phyloP scores from a whole-genome alignment of 2,113 vertebrate species.

The Maylandia zebra region DNA sequence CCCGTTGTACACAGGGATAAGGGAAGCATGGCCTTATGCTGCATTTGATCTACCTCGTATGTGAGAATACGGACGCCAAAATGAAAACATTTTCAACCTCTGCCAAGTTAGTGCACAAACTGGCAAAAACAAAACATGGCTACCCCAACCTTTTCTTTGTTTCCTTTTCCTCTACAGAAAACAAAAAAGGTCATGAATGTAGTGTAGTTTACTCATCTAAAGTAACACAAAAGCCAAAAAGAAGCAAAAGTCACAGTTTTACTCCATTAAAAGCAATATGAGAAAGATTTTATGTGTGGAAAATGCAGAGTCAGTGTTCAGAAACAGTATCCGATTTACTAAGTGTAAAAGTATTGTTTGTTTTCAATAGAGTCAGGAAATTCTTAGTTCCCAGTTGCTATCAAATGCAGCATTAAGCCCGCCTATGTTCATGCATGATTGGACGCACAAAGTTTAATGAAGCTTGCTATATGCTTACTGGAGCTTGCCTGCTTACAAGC shows the following conservation, averaged over 20 bases:
- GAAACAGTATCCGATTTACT: not conserved
- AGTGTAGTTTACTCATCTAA: not conserved
- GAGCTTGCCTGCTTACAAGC: not conserved
- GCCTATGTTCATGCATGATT: not conserved
- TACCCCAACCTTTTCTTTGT: not conserved
- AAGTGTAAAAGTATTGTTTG: not conserved
- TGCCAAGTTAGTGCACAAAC: not conserved
- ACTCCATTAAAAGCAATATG: not conserved
- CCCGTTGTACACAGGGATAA: not conserved
- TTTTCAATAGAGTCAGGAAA: not conserved
- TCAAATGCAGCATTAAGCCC: not conserved
- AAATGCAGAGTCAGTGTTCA: not conserved
- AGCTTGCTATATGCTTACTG: not conserved
- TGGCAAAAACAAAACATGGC: not conserved
- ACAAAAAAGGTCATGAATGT: not conserved
- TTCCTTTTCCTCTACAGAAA: not conserved
- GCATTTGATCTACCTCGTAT: not conserved
- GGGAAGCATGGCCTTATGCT: not conserved
- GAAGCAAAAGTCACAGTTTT: not conserved
- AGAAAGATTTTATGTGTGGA: not conserved
- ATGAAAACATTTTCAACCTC: not conserved
- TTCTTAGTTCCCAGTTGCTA: not conserved
- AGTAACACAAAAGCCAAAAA: not conserved
- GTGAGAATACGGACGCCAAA: not conserved
- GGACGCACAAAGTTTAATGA: not conserved